These are phyloP conservation scores for Lamellibrachia luymesi DNA, from an alignment of 1,140 invertebrate species.

Conservation along the genomic window DNA sequence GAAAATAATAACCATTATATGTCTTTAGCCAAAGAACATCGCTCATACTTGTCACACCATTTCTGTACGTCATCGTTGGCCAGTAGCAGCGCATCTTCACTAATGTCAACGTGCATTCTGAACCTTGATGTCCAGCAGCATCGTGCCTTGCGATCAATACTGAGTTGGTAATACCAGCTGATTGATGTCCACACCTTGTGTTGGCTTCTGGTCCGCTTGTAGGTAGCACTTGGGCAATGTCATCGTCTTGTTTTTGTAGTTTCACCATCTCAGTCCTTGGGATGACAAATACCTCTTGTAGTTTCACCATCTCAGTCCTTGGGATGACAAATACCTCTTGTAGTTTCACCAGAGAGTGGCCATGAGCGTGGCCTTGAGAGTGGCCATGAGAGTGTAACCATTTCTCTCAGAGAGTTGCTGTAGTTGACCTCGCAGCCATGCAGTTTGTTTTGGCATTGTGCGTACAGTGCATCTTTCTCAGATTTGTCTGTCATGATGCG, in stretches of 20 bases:
- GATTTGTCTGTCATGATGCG: too few species aligned
- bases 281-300: neutral
- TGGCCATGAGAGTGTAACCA: too few species aligned
- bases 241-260: neutral
- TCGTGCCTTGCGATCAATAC: slow-evolving; percentile 27
- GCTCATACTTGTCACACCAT: slow-evolving; percentile 6
- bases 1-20: neutral
- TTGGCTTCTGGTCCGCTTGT: neutral
- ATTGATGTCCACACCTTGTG: neutral
- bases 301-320: too few species aligned
- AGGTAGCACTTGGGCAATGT: neutral
- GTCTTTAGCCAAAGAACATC: slow-evolving; percentile 29
- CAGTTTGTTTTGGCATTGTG: too few species aligned
- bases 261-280: neutral
- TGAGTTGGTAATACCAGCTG: slow-evolving; percentile 24
- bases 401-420: too few species aligned
- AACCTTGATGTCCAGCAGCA: slow-evolving; percentile 28
- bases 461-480: too few species aligned
- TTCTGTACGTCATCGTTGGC: slow-evolving; percentile 27
- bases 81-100: slow-evolving; percentile 27
- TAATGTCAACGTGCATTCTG: slow-evolving; percentile 26
- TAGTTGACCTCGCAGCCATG: too few species aligned
- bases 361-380: too few species aligned
- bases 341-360: too few species aligned
- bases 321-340: too few species aligned